Evolutionary conservation across 2,888 invertebrate genomes (phyloP).

Genomic region (Rhagonycha fulva): DNA sequence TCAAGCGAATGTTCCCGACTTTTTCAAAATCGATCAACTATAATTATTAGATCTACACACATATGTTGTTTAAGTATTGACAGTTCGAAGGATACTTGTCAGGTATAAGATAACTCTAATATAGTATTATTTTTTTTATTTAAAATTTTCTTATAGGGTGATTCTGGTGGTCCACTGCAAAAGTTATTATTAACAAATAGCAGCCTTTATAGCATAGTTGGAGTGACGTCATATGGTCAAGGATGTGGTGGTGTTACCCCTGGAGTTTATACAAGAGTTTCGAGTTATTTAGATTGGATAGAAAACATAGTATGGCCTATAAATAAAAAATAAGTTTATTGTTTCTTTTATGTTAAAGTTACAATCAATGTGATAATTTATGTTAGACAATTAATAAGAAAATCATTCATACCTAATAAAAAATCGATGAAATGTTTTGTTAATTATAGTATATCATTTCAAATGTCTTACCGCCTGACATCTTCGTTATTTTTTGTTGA

Average conservation of each 20-base stretch:
- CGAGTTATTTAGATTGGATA: neutral
- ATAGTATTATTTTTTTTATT: neutral
- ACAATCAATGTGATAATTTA: too few relatives aligned
- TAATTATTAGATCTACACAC: conserved; percentile 37
- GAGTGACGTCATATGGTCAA: neutral
- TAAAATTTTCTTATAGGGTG: neutral
- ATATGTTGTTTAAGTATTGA: neutral
- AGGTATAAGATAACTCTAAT: neutral
- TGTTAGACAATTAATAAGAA: too few relatives aligned
- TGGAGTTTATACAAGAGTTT: neutral
- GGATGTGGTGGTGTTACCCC: neutral
- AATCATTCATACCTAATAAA: too few relatives aligned
- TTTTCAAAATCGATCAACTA: conserved; percentile 11
- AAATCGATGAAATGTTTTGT: too few relatives aligned
- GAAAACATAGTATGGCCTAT: neutral
- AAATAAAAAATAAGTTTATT: neutral
- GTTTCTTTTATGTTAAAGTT: neutral
- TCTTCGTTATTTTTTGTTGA: too few relatives aligned
- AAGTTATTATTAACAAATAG: neutral
- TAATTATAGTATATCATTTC: too few relatives aligned
- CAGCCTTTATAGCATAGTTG: neutral
- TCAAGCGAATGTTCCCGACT: conserved; percentile 27
- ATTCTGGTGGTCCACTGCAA: neutral
- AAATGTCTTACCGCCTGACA: too few relatives aligned
- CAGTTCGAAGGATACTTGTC: neutral